Percentiles rank a stretch among this genome's conserved stretches.
These are phyloP conservation scores for Anas platyrhynchos DNA, from an alignment of 2,113 vertebrate species.

Conservation along the genomic window DNA sequence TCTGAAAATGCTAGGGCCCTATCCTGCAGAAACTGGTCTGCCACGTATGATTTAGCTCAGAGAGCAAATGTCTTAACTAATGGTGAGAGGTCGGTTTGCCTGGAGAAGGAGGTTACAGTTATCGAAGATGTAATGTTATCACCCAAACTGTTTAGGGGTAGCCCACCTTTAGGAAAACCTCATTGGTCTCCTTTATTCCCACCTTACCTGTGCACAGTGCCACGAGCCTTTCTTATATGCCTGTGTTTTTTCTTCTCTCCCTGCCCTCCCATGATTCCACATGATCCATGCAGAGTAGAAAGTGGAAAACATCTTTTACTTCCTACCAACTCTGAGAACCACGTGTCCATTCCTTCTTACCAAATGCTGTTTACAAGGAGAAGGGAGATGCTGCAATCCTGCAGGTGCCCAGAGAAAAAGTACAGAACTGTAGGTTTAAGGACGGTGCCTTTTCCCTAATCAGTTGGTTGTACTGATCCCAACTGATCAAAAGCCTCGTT, in stretches of 20 bases:
- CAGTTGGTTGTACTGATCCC: neutral
- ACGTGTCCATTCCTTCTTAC: rapidly evolving
- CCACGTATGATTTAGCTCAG: rapidly evolving
- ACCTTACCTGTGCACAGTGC: neutral
- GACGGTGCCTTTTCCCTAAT: neutral
- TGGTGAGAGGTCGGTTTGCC: neutral
- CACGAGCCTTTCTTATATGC: neutral
- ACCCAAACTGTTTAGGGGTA: neutral
- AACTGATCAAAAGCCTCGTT: neutral
- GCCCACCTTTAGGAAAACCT: neutral
- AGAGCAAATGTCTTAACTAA: neutral
- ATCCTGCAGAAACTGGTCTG: neutral
- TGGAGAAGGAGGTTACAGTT: neutral
- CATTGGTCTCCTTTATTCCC: neutral
- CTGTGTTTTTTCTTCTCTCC: neutral
- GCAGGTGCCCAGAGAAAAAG: neutral
- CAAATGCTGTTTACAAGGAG: neutral
- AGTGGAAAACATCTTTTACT: neutral
- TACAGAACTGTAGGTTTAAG: neutral
- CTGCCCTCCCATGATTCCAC: neutral
- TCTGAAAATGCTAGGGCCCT: neutral
- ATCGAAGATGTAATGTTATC: neutral
- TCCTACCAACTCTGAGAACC: neutral
- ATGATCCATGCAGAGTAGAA: neutral
- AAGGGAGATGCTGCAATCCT: neutral